Conservation (phyloP, 2,113 vertebrate genomes). For the Phylloscopus trochiloides region DNA sequence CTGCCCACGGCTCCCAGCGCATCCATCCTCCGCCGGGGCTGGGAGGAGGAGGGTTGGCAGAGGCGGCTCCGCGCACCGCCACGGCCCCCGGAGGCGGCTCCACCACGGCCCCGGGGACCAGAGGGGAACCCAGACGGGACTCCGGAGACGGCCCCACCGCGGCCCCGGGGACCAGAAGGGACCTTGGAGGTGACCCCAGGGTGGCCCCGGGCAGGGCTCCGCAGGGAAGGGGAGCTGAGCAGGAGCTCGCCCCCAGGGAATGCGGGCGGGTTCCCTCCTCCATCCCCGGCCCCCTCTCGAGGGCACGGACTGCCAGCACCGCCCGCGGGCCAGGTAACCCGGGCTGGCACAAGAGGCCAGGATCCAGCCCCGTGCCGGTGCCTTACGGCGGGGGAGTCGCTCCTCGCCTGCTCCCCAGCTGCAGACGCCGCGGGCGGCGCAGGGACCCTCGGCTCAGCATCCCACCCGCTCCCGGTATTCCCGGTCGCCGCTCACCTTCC, state of each 20-base stretch:
- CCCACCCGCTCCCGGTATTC: background rate
- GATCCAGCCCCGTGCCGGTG: background rate
- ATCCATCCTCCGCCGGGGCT: background rate
- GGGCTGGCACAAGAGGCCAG: background rate
- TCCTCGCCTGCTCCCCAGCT: background rate
- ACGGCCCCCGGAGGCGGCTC: background rate
- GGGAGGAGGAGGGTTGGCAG: background rate
- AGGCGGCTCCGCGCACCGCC: background rate
- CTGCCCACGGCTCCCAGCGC: background rate
- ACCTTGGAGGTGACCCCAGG: background rate
- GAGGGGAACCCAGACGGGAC: background rate
- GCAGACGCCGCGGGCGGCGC: background rate
- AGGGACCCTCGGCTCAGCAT: background rate
- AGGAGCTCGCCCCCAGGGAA: background rate
- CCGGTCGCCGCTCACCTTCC: conserved; percentile 69
- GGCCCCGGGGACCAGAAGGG: background rate
- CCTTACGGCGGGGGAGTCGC: background rate
- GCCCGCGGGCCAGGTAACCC: background rate
- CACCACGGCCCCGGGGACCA: background rate
- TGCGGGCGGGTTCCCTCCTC: background rate
- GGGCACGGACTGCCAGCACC: background rate
- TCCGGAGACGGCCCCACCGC: background rate
- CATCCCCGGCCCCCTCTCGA: background rate
- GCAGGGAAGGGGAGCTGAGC: background rate
- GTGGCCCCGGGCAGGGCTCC: background rate